A percentile compares a stretch with the other conserved stretches of the same genome.
These are phyloP conservation scores for Micoletzkya japonica DNA, from an alignment of 2,888 invertebrate species.

Conservation along the genomic window DNA sequence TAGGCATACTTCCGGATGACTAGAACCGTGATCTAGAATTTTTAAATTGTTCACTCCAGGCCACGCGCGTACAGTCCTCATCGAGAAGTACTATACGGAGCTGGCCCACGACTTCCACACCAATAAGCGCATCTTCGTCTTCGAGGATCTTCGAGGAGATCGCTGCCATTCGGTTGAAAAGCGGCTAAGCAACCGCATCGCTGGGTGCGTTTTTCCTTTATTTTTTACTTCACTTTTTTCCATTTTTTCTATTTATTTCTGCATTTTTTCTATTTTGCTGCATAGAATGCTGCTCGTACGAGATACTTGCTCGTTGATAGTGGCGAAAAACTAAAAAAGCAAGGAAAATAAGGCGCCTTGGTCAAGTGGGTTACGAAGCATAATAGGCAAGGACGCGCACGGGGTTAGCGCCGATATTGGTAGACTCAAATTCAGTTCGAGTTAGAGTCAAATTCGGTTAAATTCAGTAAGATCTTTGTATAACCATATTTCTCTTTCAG, in stretches of 20 bases:
- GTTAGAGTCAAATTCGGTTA: neutral
- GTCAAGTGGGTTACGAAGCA: too few species aligned
- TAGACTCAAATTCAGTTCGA: too few species aligned
- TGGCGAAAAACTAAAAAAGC: too few species aligned
- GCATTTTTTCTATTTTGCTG: neutral
- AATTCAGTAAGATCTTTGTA: neutral
- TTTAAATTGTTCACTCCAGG: too few species aligned
- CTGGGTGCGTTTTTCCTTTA: conserved; percentile 77
- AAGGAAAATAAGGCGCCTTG: too few species aligned
- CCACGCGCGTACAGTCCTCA: conserved; percentile 97
- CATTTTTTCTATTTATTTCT: neutral
- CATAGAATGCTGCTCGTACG: too few species aligned
- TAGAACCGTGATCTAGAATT: too few species aligned
- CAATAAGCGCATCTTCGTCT: conserved; percentile 98
- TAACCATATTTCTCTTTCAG: conserved; percentile 69
- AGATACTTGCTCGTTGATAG: too few species aligned
- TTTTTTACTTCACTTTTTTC: neutral
- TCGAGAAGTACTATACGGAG: conserved; percentile 98
- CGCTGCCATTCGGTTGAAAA: conserved; percentile 97
- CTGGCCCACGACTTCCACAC: conserved; percentile 97
- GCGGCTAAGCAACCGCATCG: conserved; percentile 95
- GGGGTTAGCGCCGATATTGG: too few species aligned
- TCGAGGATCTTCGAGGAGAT: too few species aligned
- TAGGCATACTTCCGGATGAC: too few species aligned
- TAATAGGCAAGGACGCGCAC: too few species aligned